Evolutionary conservation across 2,113 vertebrate genomes (phyloP).

Genomic region (Cisticola juncidis): DNA sequence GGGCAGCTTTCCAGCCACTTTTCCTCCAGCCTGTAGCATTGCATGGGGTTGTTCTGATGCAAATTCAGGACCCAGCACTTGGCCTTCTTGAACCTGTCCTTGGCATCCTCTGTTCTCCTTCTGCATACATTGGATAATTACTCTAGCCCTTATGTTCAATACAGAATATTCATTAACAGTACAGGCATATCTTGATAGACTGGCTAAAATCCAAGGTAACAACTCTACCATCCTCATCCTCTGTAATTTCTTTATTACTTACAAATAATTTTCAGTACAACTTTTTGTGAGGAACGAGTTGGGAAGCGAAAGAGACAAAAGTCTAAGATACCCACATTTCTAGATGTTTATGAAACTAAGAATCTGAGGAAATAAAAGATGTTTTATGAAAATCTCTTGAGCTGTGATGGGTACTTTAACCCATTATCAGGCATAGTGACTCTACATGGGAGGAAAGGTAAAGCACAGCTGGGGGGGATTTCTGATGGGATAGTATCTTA

Average conservation of each 20-base stretch:
- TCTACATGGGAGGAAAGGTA: background rate
- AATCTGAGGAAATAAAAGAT: background rate
- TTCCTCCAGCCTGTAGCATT: background rate
- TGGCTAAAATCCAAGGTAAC: background rate
- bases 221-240: background rate
- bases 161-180: background rate
- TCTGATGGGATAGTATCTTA: background rate
- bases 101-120: background rate
- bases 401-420: background rate
- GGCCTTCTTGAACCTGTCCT: background rate
- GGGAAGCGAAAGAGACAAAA: background rate
- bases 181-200: background rate
- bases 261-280: background rate
- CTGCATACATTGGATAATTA: background rate
- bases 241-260: background rate
- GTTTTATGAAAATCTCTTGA: background rate
- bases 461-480: background rate
- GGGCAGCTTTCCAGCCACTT: background rate
- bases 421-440: background rate
- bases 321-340: background rate
- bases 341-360: background rate
- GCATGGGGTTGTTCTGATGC: background rate
- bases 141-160: background rate
- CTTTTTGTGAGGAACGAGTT: background rate
- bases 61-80: background rate